Conservation (phyloP, 1,140 invertebrate genomes). For the Linepithema humile region DNA sequence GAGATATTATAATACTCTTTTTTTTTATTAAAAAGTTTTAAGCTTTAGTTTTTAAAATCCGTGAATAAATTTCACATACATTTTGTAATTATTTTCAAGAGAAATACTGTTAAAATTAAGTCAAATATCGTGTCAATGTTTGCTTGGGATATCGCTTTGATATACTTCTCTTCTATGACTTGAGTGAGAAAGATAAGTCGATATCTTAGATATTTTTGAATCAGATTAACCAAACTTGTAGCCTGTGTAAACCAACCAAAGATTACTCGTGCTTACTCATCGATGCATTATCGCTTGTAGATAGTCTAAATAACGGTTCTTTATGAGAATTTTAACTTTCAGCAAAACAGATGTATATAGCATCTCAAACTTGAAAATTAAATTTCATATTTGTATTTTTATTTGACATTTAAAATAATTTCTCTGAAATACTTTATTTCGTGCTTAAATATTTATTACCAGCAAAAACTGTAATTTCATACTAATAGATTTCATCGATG, state of each 20-base stretch:
- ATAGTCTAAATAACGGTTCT: conserved; percentile 21
- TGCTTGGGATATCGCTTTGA: background rate
- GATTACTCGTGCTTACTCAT: conserved; percentile 60
- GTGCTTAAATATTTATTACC: background rate
- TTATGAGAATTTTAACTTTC: background rate
- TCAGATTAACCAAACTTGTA: conserved; percentile 56
- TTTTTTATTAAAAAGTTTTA: background rate
- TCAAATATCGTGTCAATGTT: background rate
- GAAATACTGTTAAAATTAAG: background rate
- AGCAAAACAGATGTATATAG: background rate
- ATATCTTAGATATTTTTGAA: conserved; percentile 47
- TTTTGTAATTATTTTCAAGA: background rate
- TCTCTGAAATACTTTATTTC: background rate
- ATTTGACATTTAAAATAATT: background rate
- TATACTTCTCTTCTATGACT: conserved; percentile 45
- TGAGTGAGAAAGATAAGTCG: conserved; percentile 51
- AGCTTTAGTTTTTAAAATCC: background rate
- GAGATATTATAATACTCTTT: background rate
- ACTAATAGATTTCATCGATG: background rate
- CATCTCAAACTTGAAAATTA: background rate
- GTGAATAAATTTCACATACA: background rate
- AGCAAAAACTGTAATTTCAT: background rate
- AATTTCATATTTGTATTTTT: background rate
- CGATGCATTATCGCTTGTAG: conserved; percentile 57
- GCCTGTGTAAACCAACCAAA: conserved; percentile 38